These are phyloP conservation scores for Sclerodermus sp. DNA, from an alignment of 2,888 invertebrate species.

Conservation along the genomic window DNA sequence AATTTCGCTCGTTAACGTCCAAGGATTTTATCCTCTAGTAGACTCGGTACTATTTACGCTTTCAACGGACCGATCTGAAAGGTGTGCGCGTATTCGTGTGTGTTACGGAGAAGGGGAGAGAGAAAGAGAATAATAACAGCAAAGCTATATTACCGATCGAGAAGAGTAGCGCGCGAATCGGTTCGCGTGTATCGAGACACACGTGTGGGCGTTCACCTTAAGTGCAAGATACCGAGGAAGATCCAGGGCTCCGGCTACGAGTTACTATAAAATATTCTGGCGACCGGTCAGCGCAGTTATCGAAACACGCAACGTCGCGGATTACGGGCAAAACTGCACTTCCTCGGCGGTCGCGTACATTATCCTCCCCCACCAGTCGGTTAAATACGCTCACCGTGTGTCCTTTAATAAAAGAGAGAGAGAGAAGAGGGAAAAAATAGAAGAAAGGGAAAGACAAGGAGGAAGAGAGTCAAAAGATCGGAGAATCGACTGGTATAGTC, in stretches of 20 bases:
- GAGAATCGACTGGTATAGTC: not conserved
- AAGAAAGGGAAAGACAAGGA: not conserved
- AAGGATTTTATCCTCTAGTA: constrained; percentile 22
- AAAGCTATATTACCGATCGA: constrained; percentile 21
- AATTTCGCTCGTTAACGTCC: constrained; percentile 18
- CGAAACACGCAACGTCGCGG: constrained; percentile 52
- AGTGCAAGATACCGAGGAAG: constrained; percentile 41
- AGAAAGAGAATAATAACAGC: not conserved
- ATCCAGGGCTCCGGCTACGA: constrained; percentile 21
- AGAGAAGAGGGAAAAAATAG: not conserved
- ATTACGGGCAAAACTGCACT: constrained; percentile 35
- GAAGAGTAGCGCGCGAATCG: no score
- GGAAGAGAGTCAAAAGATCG: not conserved
- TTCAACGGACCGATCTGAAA: not conserved
- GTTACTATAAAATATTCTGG: constrained; percentile 50
- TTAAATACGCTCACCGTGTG: not conserved
- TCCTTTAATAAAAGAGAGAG: not conserved
- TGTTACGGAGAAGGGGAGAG: no score
- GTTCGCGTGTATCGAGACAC: not conserved
- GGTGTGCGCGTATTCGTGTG: not conserved
- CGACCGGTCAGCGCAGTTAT: constrained; percentile 39
- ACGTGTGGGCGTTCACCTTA: constrained; percentile 31
- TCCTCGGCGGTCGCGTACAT: no score
- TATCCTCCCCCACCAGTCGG: no score
- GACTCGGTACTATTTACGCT: constrained; percentile 11